phyloP scores from a whole-genome alignment of 2,888 invertebrate species.

The Lottia scabra region DNA sequence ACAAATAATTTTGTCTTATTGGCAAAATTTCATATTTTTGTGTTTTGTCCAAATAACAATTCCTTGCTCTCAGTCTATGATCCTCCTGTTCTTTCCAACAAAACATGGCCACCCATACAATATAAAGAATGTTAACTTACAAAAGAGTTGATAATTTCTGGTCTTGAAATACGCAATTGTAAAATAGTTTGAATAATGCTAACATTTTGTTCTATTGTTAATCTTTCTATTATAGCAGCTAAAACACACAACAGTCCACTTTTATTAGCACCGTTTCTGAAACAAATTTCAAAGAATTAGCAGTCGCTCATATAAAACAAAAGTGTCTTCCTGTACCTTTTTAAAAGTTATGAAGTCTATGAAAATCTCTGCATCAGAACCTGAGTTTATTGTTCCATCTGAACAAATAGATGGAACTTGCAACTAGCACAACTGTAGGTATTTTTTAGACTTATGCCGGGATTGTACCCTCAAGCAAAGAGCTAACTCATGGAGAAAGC shows the following conservation, averaged over 20 bases:
- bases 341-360: background rate
- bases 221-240: conserved; percentile 33
- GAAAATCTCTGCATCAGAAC: too few species aligned
- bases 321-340: background rate
- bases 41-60: too few species aligned
- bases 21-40: too few species aligned
- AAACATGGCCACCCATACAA: background rate
- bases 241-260: conserved; percentile 39
- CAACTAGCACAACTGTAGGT: too few species aligned
- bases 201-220: conserved; percentile 41
- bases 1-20: too few species aligned
- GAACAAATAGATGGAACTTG: too few species aligned
- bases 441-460: too few species aligned
- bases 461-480: too few species aligned
- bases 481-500: too few species aligned
- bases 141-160: conserved; percentile 30
- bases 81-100: too few species aligned
- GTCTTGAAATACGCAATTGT: conserved; percentile 36
- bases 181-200: conserved; percentile 38
- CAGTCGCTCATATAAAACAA: background rate
- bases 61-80: too few species aligned
- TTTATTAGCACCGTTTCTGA: conserved; percentile 37
- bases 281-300: background rate
- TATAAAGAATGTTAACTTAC: conserved; percentile 18
- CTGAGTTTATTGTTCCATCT: too few species aligned